These are phyloP conservation scores for Eumeta japonica DNA, from an alignment of 1,140 invertebrate species.

Conservation along the genomic window DNA sequence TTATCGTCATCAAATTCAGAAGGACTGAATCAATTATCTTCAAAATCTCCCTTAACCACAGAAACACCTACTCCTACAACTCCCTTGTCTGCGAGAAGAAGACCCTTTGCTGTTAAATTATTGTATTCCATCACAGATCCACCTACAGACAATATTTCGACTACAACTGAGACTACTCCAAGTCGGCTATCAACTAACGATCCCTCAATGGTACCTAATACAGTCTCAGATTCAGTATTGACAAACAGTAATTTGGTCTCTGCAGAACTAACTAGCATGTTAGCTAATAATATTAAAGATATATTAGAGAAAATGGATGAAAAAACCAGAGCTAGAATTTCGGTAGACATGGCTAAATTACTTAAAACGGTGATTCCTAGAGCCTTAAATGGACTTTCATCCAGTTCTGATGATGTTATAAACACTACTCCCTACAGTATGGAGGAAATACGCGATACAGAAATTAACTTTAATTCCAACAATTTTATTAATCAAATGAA, in stretches of 20 bases:
- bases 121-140: constrained; percentile 49
- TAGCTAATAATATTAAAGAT: constrained; percentile 48
- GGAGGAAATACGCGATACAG: constrained; percentile 49
- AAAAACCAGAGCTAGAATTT: constrained; percentile 39
- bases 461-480: constrained; percentile 22
- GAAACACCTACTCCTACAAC: constrained; percentile 33
- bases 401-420: constrained; percentile 24
- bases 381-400: constrained; percentile 31
- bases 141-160: constrained; percentile 38
- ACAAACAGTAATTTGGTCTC: constrained; percentile 50
- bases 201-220: constrained; percentile 51
- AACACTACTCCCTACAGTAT: constrained; percentile 49
- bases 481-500: no score
- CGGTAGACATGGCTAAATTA: constrained; percentile 44
- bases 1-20: constrained; percentile 37
- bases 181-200: constrained; percentile 36
- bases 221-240: constrained; percentile 48
- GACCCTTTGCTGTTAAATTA: constrained; percentile 52
- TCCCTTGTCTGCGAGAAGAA: constrained; percentile 45
- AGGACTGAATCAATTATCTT: constrained; percentile 24
- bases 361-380: constrained; percentile 40
- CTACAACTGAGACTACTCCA: constrained; percentile 33
- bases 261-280: constrained; percentile 53
- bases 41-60: constrained; percentile 28
- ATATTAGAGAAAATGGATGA: constrained; percentile 49